phyloP scores from a whole-genome alignment of 2,888 invertebrate genomes.

The Aleiodes alternator region DNA sequence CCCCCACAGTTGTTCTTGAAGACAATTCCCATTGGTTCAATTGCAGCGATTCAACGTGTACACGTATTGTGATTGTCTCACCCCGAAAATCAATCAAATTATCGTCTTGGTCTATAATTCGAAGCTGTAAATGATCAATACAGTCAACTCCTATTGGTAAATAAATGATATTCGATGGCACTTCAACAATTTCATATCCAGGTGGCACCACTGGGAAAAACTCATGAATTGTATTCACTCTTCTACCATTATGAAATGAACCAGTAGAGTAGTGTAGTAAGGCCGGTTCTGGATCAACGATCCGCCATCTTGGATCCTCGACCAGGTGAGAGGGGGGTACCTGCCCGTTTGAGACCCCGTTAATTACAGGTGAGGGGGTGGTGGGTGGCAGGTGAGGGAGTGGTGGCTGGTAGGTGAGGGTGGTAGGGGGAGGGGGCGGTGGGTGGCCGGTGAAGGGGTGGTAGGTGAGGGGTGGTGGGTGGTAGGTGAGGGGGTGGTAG shows the following conservation, averaged over 20 bases:
- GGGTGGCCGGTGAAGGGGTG: no score
- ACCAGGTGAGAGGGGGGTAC: no score
- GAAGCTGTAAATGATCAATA: constrained; percentile 53
- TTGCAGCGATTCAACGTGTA: neutral
- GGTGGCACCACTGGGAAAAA: constrained; percentile 54
- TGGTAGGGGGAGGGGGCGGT: no score
- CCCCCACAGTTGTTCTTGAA: neutral
- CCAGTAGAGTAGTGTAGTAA: no score
- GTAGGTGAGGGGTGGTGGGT: no score
- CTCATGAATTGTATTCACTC: constrained; percentile 56
- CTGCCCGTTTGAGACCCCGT: no score
- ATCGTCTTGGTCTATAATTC: constrained; percentile 56
- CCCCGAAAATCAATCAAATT: constrained; percentile 54
- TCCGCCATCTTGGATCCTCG: no score
- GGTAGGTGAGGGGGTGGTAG: no score
- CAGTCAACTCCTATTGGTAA: constrained; percentile 43
- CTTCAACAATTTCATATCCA: constrained; percentile 57
- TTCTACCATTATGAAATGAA: constrained; percentile 49
- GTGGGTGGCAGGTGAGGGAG: no score
- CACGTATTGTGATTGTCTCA: constrained; percentile 54
- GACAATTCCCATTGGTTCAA: neutral
- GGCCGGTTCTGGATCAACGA: no score
- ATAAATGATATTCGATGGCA: constrained; percentile 54
- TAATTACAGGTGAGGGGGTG: no score
- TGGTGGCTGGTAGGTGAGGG: no score